These are phyloP conservation scores for Iguana delicatissima DNA, from an alignment of 2,797 vertebrate genomes.

Conservation along the genomic window DNA sequence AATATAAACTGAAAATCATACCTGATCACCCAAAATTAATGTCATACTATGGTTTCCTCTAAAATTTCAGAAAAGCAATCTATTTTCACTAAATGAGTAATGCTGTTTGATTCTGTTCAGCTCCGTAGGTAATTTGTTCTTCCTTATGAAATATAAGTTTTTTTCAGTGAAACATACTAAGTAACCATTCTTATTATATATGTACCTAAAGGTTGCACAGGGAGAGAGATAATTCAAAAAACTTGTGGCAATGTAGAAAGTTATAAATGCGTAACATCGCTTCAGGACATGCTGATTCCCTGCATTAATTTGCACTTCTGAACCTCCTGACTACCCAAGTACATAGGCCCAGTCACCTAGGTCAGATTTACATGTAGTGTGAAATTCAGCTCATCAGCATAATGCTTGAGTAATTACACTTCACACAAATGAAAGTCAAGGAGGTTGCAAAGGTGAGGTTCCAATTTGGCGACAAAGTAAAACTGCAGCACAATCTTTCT, in stretches of 20 bases:
- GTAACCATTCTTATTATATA: neutral
- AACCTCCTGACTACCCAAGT: conserved; percentile 22
- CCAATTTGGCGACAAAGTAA: conserved; percentile 20
- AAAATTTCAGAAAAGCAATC: neutral
- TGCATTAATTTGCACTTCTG: conserved; percentile 42
- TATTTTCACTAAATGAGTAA: neutral
- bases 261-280: conserved; percentile 34
- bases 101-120: neutral
- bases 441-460: conserved; percentile 33
- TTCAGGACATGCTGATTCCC: conserved; percentile 36
- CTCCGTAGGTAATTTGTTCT: neutral
- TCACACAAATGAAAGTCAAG: conserved; percentile 40
- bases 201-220: neutral
- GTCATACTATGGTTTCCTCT: neutral
- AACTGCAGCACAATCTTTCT: conserved; percentile 14
- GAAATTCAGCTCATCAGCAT: conserved; percentile 51
- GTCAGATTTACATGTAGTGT: conserved; percentile 50
- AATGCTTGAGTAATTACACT: conserved; percentile 34
- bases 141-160: neutral
- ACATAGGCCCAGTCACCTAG: conserved; percentile 30
- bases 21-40: neutral
- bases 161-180: neutral
- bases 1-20: neutral
- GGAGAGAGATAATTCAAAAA: conserved; percentile 34
- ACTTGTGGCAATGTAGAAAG: conserved; percentile 1